Evolutionary conservation across 2,797 vertebrate genomes (phyloP), one percentile per base, ranked within the genome.

Genomic region (Tinamus major): DNA sequence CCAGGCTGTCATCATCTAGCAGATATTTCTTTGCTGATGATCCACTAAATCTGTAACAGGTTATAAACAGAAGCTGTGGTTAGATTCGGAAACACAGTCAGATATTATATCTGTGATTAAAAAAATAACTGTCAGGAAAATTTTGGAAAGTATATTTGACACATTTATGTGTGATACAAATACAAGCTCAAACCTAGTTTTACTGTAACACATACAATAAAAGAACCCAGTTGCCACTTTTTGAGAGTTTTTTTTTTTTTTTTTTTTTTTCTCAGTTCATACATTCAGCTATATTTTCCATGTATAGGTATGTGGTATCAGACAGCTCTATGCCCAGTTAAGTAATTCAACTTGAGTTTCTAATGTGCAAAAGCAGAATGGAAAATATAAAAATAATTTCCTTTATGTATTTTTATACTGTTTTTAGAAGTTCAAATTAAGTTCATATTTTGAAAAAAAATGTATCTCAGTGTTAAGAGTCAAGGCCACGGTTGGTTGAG

Each of bases 401-500:
- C 0, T 0, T 24, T 23, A 6, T 46, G 8, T 42, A 9, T 51
- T 41, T 56, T 55, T 44, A 65, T 13, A 5, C n/a, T 10, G 16
- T 70, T 87, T 79, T n/a, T 24, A 39, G 4, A 70, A 79, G 64
- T n/a, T 48, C 39, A 31, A 41, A 12, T 23, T 31, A 31, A 35
- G 41, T 48, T 46, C 64, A 33, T 49, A 51, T 71, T 84, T 74
- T 67, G 33, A 49, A 49, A 20, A 31, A 63, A 49, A 26, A 42
- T 56, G 27, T 49, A 51, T 35, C 49, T 90, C 71, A 6, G 31
- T 39, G 44, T 53, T 71, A 69, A 48, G 41, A 90, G 67, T 12
- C 75, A 96, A 93, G 88, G 95, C 93, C 94, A 71, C 80, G 37
- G 88, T 1, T 83, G 94, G 75, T 92, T 3, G 7, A 24, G 41